These are phyloP conservation scores for Ostrea denselamellosa DNA, from an alignment of 1,140 invertebrate species.

Conservation along the genomic window DNA sequence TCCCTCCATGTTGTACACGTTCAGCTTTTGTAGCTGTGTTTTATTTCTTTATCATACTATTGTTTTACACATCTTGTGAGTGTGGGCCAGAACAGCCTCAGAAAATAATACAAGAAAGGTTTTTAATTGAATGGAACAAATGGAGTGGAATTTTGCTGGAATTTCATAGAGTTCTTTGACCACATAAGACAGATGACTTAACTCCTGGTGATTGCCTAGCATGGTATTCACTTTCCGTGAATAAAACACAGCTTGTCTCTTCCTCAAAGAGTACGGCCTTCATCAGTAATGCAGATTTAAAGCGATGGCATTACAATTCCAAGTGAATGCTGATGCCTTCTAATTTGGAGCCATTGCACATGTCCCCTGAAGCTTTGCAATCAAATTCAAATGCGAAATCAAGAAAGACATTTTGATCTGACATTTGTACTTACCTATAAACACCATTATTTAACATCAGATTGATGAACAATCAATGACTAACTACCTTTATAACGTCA, in stretches of 20 bases:
- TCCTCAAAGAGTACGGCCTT: background rate
- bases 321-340: background rate
- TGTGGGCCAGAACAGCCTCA: background rate
- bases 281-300: constrained; percentile 6
- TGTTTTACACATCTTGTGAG: background rate
- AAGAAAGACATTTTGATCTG: background rate
- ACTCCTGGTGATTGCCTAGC: constrained; percentile 23
- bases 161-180: constrained; percentile 22
- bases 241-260: background rate
- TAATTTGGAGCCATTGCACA: background rate
- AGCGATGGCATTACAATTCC: background rate
- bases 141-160: constrained; percentile 23
- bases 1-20: background rate
- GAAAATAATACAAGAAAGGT: constrained; percentile 12
- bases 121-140: background rate
- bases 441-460: background rate
- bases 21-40: background rate
- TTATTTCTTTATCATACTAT: background rate
- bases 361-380: background rate
- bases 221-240: background rate
- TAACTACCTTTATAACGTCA: background rate
- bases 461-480: background rate
- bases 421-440: background rate
- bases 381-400: background rate
- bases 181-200: constrained; percentile 21